Evolutionary conservation across 2,797 vertebrate species (phyloP).

Genomic region (Pangasius sanitwongsei): DNA sequence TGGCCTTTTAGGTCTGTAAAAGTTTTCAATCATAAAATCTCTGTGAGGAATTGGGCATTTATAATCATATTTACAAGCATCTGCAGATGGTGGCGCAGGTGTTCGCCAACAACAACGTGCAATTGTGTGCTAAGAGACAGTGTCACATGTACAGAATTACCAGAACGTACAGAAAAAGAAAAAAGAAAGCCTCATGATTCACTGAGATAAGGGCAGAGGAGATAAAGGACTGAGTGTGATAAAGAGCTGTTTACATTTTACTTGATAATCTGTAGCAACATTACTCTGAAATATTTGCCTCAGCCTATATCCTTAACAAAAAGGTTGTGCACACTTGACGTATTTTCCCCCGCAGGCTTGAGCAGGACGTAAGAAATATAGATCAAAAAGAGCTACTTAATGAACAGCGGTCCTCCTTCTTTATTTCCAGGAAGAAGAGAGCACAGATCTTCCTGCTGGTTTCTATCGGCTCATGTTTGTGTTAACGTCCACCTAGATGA

Average conservation of each 20-base stretch:
- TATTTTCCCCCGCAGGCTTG: background rate
- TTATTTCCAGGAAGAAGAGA: slow-evolving; percentile 2
- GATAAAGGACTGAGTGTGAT: no score
- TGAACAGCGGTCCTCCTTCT: background rate
- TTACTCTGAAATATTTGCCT: background rate
- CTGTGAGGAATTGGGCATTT: background rate
- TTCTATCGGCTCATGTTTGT: background rate
- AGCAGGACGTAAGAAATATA: background rate
- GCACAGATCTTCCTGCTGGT: background rate
- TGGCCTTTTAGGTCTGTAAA: background rate
- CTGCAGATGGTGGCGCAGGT: no score
- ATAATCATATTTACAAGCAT: background rate
- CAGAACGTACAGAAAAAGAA: background rate
- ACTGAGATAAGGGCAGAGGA: background rate
- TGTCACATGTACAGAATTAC: background rate
- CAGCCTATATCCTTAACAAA: background rate
- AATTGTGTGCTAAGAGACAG: background rate
- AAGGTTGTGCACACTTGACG: background rate
- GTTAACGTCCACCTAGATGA: background rate
- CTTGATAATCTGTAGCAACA: background rate
- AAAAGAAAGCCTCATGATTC: background rate
- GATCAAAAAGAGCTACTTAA: background rate
- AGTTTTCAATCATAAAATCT: background rate
- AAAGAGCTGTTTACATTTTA: background rate
- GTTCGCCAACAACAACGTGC: background rate